Conservation (phyloP, 2,797 vertebrate species). For the Phyllotis vaccarum region DNA sequence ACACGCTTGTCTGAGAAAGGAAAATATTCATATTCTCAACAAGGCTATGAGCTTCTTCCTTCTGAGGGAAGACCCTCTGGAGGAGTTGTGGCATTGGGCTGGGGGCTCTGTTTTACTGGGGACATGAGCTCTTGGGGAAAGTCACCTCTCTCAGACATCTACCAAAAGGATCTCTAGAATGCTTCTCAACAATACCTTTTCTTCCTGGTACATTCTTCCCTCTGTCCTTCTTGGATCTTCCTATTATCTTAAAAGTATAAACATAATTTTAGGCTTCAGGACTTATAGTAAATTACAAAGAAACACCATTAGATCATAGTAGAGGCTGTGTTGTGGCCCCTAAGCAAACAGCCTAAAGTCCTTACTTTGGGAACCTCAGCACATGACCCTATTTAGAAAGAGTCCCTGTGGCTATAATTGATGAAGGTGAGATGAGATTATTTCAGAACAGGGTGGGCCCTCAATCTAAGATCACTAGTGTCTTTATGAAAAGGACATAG, state of each 20-base stretch:
- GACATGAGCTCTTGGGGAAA: background rate
- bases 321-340: background rate
- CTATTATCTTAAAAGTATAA: background rate
- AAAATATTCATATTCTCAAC: constrained; percentile 45
- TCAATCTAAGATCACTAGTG: background rate
- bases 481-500: background rate
- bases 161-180: background rate
- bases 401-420: background rate
- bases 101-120: background rate
- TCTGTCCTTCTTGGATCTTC: background rate
- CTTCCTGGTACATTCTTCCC: background rate
- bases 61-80: background rate
- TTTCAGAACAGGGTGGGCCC: background rate
- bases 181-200: background rate
- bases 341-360: background rate
- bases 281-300: background rate
- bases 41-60: background rate
- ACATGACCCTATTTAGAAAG: background rate
- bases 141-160: background rate
- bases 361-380: background rate
- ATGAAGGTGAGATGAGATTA: background rate
- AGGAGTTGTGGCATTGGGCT: fast-evolving
- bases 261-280: background rate
- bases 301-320: background rate
- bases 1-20: constrained; percentile 45